Percentiles rank a stretch among this genome's conserved stretches.
These are phyloP conservation scores for Apus apus DNA, from an alignment of 2,113 vertebrate species.

Conservation along the genomic window DNA sequence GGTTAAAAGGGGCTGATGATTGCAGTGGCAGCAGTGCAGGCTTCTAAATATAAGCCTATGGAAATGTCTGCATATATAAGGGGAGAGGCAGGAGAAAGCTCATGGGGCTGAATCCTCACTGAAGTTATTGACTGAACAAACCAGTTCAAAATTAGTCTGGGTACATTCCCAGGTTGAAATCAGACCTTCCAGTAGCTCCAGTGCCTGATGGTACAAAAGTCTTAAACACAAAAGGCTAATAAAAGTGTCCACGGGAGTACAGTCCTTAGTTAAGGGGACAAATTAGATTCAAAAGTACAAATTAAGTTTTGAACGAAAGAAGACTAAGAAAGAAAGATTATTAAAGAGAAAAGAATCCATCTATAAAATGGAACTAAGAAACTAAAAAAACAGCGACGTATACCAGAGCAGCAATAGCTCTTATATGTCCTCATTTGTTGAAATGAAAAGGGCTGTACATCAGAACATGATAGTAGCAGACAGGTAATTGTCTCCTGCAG, in stretches of 20 bases:
- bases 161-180: not conserved
- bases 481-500: not conserved
- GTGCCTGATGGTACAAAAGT: not conserved
- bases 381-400: rapidly evolving
- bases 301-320: not conserved
- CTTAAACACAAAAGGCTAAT: not conserved
- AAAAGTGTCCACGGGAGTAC: not conserved
- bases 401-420: not conserved
- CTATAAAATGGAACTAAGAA: not conserved
- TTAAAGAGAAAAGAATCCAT: not conserved
- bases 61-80: not conserved
- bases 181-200: not conserved
- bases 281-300: not conserved
- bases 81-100: not conserved
- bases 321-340: not conserved
- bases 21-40: not conserved
- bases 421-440: not conserved
- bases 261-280: not conserved
- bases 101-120: not conserved
- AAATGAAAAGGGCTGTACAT: not conserved
- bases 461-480: not conserved
- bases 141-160: not conserved
- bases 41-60: not conserved
- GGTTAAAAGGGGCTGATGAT: not conserved
- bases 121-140: not conserved